Percentiles rank a stretch among this genome's conserved stretches.
Conservation (phyloP, 2,797 vertebrate genomes). For the Dendrocincla tyrannina region DNA sequence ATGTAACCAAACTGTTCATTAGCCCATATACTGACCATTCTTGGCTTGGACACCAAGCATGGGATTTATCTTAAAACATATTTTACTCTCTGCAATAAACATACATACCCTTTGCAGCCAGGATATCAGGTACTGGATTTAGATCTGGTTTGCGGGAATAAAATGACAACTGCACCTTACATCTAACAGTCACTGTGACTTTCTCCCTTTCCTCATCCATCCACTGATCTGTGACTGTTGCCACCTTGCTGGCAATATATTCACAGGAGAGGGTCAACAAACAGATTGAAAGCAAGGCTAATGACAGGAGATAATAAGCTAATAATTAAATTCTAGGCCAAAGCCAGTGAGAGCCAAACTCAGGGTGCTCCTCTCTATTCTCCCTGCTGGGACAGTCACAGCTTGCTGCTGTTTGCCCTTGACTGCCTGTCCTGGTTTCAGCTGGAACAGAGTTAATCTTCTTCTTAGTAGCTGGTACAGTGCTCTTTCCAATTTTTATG, state of each 20-base stretch:
- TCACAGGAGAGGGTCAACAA: background rate
- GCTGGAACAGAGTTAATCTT: background rate
- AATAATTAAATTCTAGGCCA: background rate
- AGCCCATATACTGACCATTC: background rate
- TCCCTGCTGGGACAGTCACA: background rate
- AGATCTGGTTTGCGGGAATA: background rate
- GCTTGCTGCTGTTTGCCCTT: background rate
- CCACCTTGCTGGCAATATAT: background rate
- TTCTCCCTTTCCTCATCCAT: background rate
- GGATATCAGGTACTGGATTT: background rate
- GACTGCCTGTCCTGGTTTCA: background rate
- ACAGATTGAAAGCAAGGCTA: background rate
- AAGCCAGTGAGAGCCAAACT: background rate
- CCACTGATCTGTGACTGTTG: background rate
- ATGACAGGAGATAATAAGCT: background rate
- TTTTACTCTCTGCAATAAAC: background rate
- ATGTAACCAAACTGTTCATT: background rate
- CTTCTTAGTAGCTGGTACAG: background rate
- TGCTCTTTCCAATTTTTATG: background rate
- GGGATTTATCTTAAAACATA: background rate
- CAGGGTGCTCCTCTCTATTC: background rate
- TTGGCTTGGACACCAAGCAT: background rate
- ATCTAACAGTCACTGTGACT: background rate
- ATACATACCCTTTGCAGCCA: background rate
- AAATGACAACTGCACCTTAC: background rate